These are phyloP conservation scores for Sorex araneus DNA, from an alignment of 2,113 vertebrate species.

Conservation along the genomic window DNA sequence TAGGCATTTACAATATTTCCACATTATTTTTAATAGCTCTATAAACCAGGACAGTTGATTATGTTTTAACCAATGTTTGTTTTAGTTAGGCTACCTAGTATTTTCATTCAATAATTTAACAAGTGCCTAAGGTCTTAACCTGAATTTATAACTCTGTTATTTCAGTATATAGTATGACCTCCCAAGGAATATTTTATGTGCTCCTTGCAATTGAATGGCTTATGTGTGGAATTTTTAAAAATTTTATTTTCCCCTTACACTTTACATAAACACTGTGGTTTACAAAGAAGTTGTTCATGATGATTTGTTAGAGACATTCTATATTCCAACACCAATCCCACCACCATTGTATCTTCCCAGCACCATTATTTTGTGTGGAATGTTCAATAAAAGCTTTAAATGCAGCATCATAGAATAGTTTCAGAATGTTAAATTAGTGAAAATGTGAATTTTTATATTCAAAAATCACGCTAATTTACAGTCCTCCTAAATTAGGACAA, in stretches of 20 bases:
- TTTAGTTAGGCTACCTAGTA: constrained; percentile 24
- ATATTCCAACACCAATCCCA: no score
- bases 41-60: no score
- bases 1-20: no score
- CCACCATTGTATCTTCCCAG: no score
- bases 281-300: no score
- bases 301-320: no score
- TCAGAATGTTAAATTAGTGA: constrained; percentile 25
- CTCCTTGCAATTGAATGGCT: background rate
- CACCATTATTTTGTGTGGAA: no score
- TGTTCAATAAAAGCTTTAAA: background rate
- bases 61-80: constrained; percentile 46
- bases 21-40: no score
- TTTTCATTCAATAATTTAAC: constrained; percentile 36
- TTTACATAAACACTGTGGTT: no score
- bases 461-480: background rate
- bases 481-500: background rate
- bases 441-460: background rate
- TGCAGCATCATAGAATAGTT: background rate
- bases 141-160: background rate
- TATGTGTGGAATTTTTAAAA: background rate
- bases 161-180: constrained; percentile 31
- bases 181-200: constrained; percentile 38
- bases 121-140: background rate
- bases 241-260: no score